These are phyloP conservation scores for Ephydatia muelleri DNA, from an alignment of 37 sponge, comb jelly and placozoan genomes.

Conservation along the genomic window DNA sequence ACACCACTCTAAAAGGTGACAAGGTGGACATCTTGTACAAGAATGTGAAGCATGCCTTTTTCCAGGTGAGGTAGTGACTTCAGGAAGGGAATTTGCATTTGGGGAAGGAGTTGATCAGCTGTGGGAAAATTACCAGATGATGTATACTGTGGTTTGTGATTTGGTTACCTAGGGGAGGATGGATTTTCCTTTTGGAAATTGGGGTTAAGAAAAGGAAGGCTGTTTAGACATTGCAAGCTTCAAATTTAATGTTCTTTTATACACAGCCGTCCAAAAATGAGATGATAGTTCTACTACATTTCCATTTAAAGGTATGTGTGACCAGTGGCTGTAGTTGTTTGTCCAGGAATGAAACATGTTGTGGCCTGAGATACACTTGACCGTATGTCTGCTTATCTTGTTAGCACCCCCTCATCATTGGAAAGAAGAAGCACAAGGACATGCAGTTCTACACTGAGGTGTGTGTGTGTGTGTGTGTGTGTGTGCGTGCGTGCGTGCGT, in stretches of 20 bases:
- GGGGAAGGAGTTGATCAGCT: no score
- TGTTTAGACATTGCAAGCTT: background rate
- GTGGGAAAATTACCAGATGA: no score
- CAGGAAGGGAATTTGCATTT: no score
- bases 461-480: background rate
- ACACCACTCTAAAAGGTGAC: slow-evolving; percentile 84
- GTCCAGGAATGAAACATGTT: background rate
- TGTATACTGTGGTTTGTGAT: no score
- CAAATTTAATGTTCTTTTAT: background rate
- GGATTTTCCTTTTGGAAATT: no score
- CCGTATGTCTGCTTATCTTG: background rate
- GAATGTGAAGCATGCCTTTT: slow-evolving; percentile 95
- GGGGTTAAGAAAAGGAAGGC: no score
- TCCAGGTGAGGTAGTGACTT: background rate
- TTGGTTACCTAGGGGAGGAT: no score
- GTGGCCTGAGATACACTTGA: background rate
- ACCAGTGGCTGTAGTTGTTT: background rate
- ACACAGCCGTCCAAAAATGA: slow-evolving; percentile 90
- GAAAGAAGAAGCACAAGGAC: slow-evolving; percentile 94
- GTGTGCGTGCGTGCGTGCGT: background rate
- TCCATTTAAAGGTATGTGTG: slow-evolving; percentile 71
- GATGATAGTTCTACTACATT: slow-evolving; percentile 93
- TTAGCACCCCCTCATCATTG: slow-evolving; percentile 88
- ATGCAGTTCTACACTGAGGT: slow-evolving; percentile 98
- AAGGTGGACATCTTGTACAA: slow-evolving; percentile 91